Percentiles rank a stretch among this genome's conserved stretches.
These are phyloP conservation scores for Novumbra hubbsi DNA, from an alignment of 2,797 vertebrate species.

Conservation along the genomic window DNA sequence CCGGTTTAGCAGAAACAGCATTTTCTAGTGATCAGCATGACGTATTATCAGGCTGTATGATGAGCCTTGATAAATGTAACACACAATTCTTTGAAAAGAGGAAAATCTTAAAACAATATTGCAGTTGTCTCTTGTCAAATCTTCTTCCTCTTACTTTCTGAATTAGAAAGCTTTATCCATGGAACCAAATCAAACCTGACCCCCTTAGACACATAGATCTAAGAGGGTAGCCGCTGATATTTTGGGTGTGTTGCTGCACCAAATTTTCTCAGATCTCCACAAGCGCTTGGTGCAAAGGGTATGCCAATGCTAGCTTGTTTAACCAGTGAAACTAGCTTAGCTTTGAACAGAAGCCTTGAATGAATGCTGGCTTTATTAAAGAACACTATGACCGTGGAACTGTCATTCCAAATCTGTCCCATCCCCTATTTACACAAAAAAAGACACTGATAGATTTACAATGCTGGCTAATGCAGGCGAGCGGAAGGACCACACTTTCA, in stretches of 20 bases:
- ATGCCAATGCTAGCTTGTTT: neutral
- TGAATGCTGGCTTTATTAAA: neutral
- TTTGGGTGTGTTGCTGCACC: neutral
- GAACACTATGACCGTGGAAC: neutral
- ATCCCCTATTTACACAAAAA: neutral
- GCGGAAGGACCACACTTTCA: conserved; percentile 51
- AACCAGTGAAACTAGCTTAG: neutral
- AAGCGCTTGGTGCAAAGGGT: neutral
- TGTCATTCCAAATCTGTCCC: conserved; percentile 5
- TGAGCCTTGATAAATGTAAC: too few relatives aligned
- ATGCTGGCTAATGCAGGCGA: conserved; percentile 54
- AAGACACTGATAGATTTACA: conserved; percentile 48
- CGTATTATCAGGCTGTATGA: too few relatives aligned
- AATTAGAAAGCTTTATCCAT: neutral
- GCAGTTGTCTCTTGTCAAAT: too few relatives aligned
- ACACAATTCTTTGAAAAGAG: too few relatives aligned
- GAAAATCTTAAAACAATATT: too few relatives aligned
- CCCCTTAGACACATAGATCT: neutral
- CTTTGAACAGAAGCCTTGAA: neutral
- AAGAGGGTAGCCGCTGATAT: neutral
- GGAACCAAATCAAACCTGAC: neutral
- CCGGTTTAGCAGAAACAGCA: neutral
- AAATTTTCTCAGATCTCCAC: neutral
- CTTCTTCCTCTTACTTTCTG: too few relatives aligned
- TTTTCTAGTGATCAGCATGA: neutral